phyloP scores from a whole-genome alignment of 2,797 vertebrate species.

The Phataginus tetradactyla region DNA sequence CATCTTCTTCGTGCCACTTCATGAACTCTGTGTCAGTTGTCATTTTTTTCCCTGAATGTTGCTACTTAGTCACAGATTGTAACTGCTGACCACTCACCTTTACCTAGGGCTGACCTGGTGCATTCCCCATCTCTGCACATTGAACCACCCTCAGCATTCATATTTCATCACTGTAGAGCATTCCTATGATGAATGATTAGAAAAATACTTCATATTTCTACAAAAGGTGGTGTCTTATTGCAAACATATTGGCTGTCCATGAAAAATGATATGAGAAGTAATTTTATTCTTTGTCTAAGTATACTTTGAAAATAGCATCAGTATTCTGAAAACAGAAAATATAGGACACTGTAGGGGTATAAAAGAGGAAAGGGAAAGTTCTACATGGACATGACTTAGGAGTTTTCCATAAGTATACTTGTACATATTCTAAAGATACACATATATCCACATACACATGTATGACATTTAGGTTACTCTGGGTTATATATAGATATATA shows the following conservation, averaged over 20 bases:
- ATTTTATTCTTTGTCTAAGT: not conserved
- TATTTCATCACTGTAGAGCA: not conserved
- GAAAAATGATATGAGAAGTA: not conserved
- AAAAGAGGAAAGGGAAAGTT: not conserved
- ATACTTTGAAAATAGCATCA: constrained; percentile 11
- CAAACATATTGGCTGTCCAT: not conserved
- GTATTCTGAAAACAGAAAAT: not conserved
- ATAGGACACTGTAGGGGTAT: not conserved
- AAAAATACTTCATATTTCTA: not conserved
- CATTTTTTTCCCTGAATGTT: not conserved
- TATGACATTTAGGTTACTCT: not conserved
- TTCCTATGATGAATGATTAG: not conserved
- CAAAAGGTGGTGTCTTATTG: not conserved
- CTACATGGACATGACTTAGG: not conserved
- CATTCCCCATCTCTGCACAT: not conserved
- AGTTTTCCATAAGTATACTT: not conserved
- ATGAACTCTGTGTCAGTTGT: not conserved
- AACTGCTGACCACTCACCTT: not conserved
- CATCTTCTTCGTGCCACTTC: not conserved
- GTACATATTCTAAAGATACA: not conserved
- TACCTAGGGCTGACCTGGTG: not conserved
- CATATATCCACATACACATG: not conserved
- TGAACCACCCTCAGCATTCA: not conserved
- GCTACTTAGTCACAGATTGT: not conserved
- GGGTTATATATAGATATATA: not conserved